These are phyloP conservation scores for Hippasteria phrygiana DNA, from an alignment of 53 echinoderm and acorn worm genomes.

Conservation along the genomic window DNA sequence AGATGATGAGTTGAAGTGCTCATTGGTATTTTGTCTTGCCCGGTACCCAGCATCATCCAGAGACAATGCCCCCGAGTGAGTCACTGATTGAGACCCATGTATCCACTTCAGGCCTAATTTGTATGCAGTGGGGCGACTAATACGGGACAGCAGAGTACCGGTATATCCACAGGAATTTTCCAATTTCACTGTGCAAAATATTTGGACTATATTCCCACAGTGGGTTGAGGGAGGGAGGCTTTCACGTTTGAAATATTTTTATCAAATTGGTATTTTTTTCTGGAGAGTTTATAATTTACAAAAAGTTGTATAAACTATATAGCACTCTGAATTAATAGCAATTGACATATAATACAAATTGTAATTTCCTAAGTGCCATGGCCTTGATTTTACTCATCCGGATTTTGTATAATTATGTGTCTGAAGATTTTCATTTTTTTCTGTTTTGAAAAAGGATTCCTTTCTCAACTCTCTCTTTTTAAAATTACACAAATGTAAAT, in stretches of 20 bases:
- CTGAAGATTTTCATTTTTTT: too few relatives aligned
- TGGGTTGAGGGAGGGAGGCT: background rate
- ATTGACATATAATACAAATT: too few relatives aligned
- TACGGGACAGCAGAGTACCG: background rate
- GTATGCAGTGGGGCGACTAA: constrained; percentile 47
- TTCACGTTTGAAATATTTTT: background rate
- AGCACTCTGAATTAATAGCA: background rate
- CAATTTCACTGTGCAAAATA: background rate
- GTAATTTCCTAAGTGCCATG: too few relatives aligned
- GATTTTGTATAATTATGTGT: too few relatives aligned
- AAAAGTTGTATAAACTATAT: background rate
- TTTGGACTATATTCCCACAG: too few relatives aligned
- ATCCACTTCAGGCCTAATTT: constrained; percentile 22
- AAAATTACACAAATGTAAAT: too few relatives aligned
- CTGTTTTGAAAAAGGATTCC: too few relatives aligned
- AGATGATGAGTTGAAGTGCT: background rate
- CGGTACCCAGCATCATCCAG: constrained; percentile 16
- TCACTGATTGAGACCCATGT: constrained; percentile 29
- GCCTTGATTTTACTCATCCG: too few relatives aligned
- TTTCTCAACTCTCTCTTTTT: too few relatives aligned
- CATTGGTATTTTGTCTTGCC: background rate
- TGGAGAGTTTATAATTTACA: background rate
- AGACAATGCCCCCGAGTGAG: constrained; percentile 42
- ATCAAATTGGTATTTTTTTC: background rate
- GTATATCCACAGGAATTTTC: background rate